Percentiles rank a stretch among this genome's conserved stretches.
Conservation (phyloP, 35 echinoderm and acorn worm genomes). For the Chiridota heheva region DNA sequence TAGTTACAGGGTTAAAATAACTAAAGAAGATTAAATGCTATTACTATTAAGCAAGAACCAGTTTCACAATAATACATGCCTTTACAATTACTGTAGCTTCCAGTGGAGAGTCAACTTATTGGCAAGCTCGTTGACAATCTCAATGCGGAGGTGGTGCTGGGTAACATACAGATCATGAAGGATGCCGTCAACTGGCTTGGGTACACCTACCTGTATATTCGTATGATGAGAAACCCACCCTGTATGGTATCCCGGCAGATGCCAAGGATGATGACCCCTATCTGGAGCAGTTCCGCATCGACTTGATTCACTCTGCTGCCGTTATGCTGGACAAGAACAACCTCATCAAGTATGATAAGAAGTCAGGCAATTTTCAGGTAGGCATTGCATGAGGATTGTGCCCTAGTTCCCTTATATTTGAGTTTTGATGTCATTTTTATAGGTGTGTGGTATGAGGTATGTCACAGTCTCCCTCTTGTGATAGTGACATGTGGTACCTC, state of each 20-base stretch:
- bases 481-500: no score
- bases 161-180: slow-evolving; percentile 89
- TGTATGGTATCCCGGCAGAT: slow-evolving; percentile 81
- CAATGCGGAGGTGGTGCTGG: slow-evolving; percentile 88
- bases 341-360: slow-evolving; percentile 90
- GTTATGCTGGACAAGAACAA: slow-evolving; percentile 87
- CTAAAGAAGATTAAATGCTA: no score
- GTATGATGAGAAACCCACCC: slow-evolving; percentile 94
- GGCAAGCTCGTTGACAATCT: slow-evolving; percentile 92
- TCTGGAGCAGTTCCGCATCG: slow-evolving; percentile 84
- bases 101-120: slow-evolving; percentile 94
- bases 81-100: slow-evolving; percentile 58
- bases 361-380: slow-evolving; percentile 95
- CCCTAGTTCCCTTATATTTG: no score
- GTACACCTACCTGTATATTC: slow-evolving; percentile 98
- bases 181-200: slow-evolving; percentile 97
- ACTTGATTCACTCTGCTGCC: slow-evolving; percentile 82
- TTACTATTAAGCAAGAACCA: no score
- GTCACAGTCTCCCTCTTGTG: no score
- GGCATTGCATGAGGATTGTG: neutral
- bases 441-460: no score
- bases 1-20: no score
- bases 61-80: no score
- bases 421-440: no score
- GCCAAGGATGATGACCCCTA: slow-evolving; percentile 82